phyloP scores from a whole-genome alignment of 35 echinoderm and acorn worm species.

The Anneissia japonica region DNA sequence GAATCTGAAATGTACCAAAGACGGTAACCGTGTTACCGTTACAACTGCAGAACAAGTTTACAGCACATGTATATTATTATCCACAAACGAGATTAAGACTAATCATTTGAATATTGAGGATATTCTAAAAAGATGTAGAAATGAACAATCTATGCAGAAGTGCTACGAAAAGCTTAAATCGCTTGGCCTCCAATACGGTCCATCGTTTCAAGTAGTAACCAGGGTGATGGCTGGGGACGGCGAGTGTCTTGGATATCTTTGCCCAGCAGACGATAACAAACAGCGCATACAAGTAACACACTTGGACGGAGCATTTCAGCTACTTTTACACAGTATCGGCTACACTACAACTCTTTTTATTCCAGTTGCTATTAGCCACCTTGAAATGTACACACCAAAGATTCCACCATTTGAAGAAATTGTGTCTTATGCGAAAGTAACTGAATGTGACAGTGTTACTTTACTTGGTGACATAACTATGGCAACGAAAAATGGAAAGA shows the following conservation, averaged over 20 bases:
- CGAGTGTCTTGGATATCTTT: constrained; percentile 45
- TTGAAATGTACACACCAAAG: constrained; percentile 40
- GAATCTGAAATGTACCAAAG: constrained; percentile 39
- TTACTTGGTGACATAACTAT: constrained; percentile 48
- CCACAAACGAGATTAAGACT: constrained; percentile 25
- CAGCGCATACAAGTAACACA: constrained; percentile 49
- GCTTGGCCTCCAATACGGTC: constrained; percentile 43
- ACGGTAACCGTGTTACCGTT: constrained; percentile 28
- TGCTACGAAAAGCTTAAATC: constrained; percentile 44
- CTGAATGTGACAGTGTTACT: constrained; percentile 41
- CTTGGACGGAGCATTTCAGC: constrained; percentile 57
- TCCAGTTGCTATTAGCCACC: constrained; percentile 17
- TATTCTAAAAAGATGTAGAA: constrained; percentile 23
- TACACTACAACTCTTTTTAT: constrained; percentile 27
- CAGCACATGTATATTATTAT: constrained; percentile 4
- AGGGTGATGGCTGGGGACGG: constrained; percentile 49
- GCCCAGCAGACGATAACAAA: constrained; percentile 41
- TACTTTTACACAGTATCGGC: constrained; percentile 8
- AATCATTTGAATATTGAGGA: no score
- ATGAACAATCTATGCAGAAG: constrained; percentile 22
- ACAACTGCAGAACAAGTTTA: constrained; percentile 12
- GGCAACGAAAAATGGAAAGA: constrained; percentile 13
- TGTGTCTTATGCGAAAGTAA: constrained; percentile 41
- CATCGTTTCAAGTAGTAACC: constrained; percentile 51
- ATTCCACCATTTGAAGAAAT: constrained; percentile 37